A percentile compares a stretch with the other conserved stretches of the same genome.
phyloP scores from a whole-genome alignment of 2,113 vertebrate genomes.

The Seriola dumerili region DNA sequence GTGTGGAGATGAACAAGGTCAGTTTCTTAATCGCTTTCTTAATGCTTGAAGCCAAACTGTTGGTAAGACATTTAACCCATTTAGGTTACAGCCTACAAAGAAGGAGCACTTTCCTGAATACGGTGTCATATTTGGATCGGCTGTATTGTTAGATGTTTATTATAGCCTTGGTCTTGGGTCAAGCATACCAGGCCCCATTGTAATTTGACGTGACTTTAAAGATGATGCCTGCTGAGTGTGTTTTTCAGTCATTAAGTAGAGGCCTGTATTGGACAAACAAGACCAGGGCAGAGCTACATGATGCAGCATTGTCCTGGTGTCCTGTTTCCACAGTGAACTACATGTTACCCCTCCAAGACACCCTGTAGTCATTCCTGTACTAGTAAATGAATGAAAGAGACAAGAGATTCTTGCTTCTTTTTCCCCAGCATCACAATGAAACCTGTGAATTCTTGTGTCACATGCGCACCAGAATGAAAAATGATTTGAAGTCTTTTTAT shows the following conservation, averaged over 20 bases:
- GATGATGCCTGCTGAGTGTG: conserved; percentile 12
- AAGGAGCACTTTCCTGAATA: neutral
- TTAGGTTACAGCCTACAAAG: neutral
- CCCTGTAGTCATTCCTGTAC: conserved; percentile 30
- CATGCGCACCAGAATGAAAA: conserved; percentile 19
- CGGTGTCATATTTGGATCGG: neutral
- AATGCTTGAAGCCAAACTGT: conserved; percentile 21
- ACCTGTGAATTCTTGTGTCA: conserved; percentile 37
- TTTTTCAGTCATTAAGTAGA: conserved; percentile 28
- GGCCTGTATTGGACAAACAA: conserved; percentile 24
- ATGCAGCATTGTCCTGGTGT: conserved; percentile 57
- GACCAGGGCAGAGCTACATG: conserved; percentile 14
- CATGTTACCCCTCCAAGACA: conserved; percentile 34
- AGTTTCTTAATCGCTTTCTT: conserved; percentile 48
- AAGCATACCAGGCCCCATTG: conserved; percentile 5
- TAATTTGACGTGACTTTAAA: conserved; percentile 23
- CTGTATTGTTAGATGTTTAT: neutral
- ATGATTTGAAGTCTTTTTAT: conserved; percentile 36
- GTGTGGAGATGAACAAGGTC: conserved; percentile 59
- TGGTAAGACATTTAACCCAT: conserved; percentile 15
- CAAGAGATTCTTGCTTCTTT: neutral
- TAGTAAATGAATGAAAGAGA: conserved; percentile 49
- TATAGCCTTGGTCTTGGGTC: conserved; percentile 14
- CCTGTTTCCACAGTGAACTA: conserved; percentile 66
- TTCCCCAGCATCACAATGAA: conserved; percentile 20